Base-by-base conservation (phyloP, 2,113 vertebrate genomes). In the Plestiodon gilberti region DNA sequence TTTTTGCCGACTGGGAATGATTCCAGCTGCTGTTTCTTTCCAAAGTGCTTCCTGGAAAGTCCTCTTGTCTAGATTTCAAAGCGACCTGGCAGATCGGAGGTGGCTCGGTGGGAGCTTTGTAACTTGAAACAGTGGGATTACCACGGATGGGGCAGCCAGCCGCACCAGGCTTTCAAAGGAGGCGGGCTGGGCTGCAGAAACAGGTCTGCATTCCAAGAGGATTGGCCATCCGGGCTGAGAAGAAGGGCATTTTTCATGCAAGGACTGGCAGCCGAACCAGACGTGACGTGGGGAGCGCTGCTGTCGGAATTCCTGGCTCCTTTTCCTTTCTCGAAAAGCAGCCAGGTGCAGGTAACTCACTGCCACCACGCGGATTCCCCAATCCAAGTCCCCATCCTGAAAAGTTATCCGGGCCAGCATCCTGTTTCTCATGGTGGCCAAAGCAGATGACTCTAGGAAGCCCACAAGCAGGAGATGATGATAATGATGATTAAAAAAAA, bases 41-140 rank as follows among this genome's bases (percentile, higher is more conserved):
- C 70, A 75, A 84, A 0, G n/a, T 88, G 86, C 77, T 85, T 93
- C 90, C 89, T 92, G 78, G 84, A 94, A 90, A 92, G 85, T 57
- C 67, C 87, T 91, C 89, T 82, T 82, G 91, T 59, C 90, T 90
- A 59, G 80, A 89, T 94, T 94, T 94, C 94, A 96, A 95, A 95
- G 93, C 87, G 76, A 85, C 43, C 76, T 71, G 87, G 81, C 40
- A 0, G 25, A 83, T 91, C 78, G 4, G 87, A 93, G 90, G 91
- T 89, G 93, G 88, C 91, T 95, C 90, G 15, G 78, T 81, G 89
- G 91, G 89, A 81, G 92, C 89, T 93, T 94, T 95, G 93, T 91
- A 94, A 96, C 87, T 84, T 75, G 90, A 96, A 94, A 91, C 94
- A 94, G 90, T 78, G 82, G 90, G 87, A 86, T 90, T 92, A 70